These are phyloP conservation scores for Chloromyia formosa DNA, from an alignment of 2,888 invertebrate species.

Conservation along the genomic window DNA sequence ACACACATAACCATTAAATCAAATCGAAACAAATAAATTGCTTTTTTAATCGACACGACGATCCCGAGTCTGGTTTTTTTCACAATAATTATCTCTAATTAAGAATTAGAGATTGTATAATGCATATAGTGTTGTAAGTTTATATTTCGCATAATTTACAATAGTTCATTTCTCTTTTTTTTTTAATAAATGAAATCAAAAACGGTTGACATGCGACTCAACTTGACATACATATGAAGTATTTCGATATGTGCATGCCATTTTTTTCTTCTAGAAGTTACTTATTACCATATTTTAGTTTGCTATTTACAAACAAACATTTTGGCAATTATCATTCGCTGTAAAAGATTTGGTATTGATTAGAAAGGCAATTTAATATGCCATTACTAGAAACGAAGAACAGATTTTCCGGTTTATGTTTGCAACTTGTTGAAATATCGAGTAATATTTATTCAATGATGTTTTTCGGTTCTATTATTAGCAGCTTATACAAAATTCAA, in stretches of 20 bases:
- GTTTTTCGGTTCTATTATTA: neutral
- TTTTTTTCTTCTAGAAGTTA: neutral
- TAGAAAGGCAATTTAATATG: constrained; percentile 50
- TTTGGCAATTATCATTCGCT: constrained; percentile 32
- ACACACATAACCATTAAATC: constrained; percentile 23
- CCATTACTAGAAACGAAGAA: constrained; percentile 42
- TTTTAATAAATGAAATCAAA: neutral
- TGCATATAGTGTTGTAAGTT: constrained; percentile 30
- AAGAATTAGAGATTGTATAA: constrained; percentile 1
- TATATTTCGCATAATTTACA: constrained; percentile 21
- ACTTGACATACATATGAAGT: neutral
- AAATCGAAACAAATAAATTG: constrained; percentile 38
- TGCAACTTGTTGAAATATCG: too few relatives aligned
- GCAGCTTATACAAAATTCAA: constrained; percentile 37
- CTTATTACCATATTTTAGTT: neutral
- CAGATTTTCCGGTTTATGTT: too few relatives aligned
- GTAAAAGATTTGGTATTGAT: constrained; percentile 39
- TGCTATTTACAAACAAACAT: neutral
- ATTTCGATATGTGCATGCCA: constrained; percentile 2
- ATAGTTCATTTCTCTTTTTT: neutral
- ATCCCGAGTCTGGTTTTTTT: neutral
- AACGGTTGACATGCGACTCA: constrained; percentile 36
- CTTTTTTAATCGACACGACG: constrained; percentile 41
- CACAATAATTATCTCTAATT: constrained; percentile 7
- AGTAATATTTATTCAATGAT: neutral